Evolutionary conservation across 2,797 vertebrate species (phyloP).

Genomic region (Leptodactylus fallax): DNA sequence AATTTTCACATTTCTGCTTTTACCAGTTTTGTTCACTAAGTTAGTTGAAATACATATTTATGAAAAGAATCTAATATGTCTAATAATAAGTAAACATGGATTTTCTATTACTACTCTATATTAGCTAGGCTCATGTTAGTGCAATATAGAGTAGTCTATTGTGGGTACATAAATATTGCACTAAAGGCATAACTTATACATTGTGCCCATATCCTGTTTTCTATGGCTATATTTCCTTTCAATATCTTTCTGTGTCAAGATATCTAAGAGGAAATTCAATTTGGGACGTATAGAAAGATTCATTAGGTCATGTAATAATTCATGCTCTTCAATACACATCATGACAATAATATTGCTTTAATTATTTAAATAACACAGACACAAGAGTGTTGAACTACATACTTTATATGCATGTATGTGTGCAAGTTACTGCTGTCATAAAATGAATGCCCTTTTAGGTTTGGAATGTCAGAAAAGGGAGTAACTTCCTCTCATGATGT

Average conservation of each 20-base stretch:
- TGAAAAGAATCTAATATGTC: no score
- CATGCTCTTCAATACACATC: slow-evolving; percentile 65
- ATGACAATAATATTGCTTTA: slow-evolving; percentile 71
- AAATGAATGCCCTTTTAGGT: slow-evolving; percentile 67
- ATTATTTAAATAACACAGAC: slow-evolving; percentile 67
- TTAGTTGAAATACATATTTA: no score
- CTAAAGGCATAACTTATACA: neutral
- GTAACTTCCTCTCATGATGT: slow-evolving; percentile 68
- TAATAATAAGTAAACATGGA: no score
- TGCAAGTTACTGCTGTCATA: slow-evolving; percentile 35
- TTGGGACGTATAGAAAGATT: neutral
- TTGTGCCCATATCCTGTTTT: neutral
- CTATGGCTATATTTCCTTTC: no score
- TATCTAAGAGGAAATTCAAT: neutral
- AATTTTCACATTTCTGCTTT: no score
- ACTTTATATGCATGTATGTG: neutral
- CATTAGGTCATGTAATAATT: slow-evolving; percentile 53
- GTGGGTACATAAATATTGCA: neutral
- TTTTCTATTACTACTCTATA: no score
- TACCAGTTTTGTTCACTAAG: no score
- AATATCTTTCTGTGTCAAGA: no score
- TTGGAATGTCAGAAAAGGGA: slow-evolving; percentile 63
- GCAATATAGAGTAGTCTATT: no score
- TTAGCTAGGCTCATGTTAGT: no score
- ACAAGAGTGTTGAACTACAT: slow-evolving; percentile 59